Base-by-base conservation (phyloP, 2,113 vertebrate genomes). In the Oplegnathus fasciatus region DNA sequence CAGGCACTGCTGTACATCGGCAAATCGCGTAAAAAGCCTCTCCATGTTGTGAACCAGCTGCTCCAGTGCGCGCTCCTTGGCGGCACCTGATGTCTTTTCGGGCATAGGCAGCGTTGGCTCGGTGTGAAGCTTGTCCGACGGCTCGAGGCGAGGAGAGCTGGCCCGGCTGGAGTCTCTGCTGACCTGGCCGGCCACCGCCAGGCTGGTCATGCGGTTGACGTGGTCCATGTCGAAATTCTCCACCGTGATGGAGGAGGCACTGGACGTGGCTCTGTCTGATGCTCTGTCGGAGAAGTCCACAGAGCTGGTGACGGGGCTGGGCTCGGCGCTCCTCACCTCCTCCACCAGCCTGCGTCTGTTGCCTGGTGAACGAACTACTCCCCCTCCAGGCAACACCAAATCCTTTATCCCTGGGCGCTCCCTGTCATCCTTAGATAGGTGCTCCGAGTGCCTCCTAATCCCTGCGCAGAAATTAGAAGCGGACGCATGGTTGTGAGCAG, bases 281-380 rank as follows among this genome's bases (percentile, higher is more conserved):
- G 87, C 92, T 86, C 93, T 95, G 32, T 97, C 96, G 0, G 95
- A 95, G 83, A 95, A 93, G 84, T 97, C 96, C n/a, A 88, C 95
- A 7, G 93, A 95, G 86, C 95, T 96, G 80, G 94, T 90, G 65
- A 94, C 91, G 14, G 95, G 95, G 87, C 96, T 97, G 62, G 93
- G 90, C 37, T 97, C 97, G 32, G 91, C 85, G 64, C 94, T 97
- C 77, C 74, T 94, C 75, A 98, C 93, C 94, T 98, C 97, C 91
- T 98, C 95, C 73, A 98, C 95, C 70, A 99, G 95, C 86, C 89
- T 95, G 48, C 93, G 95, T 86, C 96, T 95, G 87, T 90, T 95
- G 4, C 72, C 91, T 40, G 94, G 95, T 4, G 95, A 95, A 11
- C 80, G 95, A 34, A 93, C 22, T 7, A 83, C 87, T 28, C 89